Evolutionary conservation across 2,113 vertebrate species (phyloP).

Genomic region (Phoenicopterus ruber): DNA sequence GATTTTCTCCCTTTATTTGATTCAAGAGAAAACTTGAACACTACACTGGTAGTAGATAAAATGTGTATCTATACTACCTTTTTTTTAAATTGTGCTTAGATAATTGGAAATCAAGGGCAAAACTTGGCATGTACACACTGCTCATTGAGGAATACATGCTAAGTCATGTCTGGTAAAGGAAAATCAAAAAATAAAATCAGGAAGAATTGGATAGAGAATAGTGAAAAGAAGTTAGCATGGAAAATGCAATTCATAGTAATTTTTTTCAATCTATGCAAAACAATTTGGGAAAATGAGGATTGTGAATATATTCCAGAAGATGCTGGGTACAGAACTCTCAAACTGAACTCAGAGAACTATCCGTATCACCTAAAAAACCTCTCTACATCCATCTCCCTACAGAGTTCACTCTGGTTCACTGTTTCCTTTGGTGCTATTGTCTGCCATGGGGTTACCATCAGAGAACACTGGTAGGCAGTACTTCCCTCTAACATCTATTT

Average conservation of each 20-base stretch:
- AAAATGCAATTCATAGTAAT: not conserved
- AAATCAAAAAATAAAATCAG: not conserved
- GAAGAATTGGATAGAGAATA: not conserved
- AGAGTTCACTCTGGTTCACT: slow-evolving; percentile 69
- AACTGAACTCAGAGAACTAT: slow-evolving; percentile 54
- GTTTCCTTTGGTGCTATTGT: slow-evolving; percentile 71
- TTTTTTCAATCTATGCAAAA: not conserved
- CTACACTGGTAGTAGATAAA: not conserved
- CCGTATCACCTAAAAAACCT: slow-evolving; percentile 58
- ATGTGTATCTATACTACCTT: not conserved
- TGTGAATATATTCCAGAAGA: slow-evolving; percentile 35
- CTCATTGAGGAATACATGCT: not conserved
- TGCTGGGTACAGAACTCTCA: not conserved
- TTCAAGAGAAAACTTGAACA: not conserved
- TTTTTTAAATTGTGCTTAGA: not conserved
- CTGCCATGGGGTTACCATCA: slow-evolving; percentile 74
- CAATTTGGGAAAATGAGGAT: not conserved
- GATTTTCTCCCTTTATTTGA: not conserved
- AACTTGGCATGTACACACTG: not conserved
- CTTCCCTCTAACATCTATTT: slow-evolving; percentile 80
- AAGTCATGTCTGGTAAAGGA: not conserved
- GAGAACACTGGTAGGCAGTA: slow-evolving; percentile 75
- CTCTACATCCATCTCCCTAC: slow-evolving; percentile 59
- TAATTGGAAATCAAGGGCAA: not conserved
- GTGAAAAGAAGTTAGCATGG: not conserved